Evolutionary conservation across 2,888 invertebrate species (phyloP).

Genomic region (Sphinx pinastri): DNA sequence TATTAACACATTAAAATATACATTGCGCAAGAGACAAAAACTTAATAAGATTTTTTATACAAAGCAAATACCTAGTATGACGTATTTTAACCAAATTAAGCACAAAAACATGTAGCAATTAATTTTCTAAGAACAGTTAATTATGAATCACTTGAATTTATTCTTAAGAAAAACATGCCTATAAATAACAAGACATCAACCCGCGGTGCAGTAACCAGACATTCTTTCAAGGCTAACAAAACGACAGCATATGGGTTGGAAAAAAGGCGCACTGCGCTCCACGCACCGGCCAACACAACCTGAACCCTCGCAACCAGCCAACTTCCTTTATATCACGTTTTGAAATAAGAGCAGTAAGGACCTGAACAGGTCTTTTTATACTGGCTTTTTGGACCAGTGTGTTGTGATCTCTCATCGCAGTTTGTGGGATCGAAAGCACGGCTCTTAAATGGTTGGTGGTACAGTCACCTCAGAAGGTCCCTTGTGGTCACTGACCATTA

Average conservation of each 20-base stretch:
- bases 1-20: too few relatives aligned
- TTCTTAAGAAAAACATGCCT: conserved; percentile 53
- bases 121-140: conserved; percentile 23
- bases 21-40: too few relatives aligned
- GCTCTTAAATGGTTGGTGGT: conserved; percentile 54
- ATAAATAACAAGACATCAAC: conserved; percentile 70
- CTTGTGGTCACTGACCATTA: conserved; percentile 80
- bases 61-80: too few relatives aligned
- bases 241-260: conserved; percentile 76
- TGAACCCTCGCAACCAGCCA: conserved; percentile 55
- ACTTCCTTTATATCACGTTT: conserved; percentile 62
- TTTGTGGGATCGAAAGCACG: conserved; percentile 36
- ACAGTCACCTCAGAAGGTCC: conserved; percentile 82
- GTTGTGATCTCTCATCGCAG: conserved; percentile 46
- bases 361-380: conserved; percentile 51
- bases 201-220: conserved; percentile 70
- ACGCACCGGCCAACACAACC: conserved; percentile 53
- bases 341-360: conserved; percentile 53
- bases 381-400: conserved; percentile 53
- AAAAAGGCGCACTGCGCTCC: conserved; percentile 68
- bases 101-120: background rate
- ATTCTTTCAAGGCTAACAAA: conserved; percentile 78
- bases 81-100: too few relatives aligned
- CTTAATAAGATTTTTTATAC: too few relatives aligned
- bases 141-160: conserved; percentile 25